Percentiles rank a stretch among this genome's conserved stretches.
Evolutionary conservation across 2,113 vertebrate species (phyloP).

Genomic region (Oenanthe oenanthe): DNA sequence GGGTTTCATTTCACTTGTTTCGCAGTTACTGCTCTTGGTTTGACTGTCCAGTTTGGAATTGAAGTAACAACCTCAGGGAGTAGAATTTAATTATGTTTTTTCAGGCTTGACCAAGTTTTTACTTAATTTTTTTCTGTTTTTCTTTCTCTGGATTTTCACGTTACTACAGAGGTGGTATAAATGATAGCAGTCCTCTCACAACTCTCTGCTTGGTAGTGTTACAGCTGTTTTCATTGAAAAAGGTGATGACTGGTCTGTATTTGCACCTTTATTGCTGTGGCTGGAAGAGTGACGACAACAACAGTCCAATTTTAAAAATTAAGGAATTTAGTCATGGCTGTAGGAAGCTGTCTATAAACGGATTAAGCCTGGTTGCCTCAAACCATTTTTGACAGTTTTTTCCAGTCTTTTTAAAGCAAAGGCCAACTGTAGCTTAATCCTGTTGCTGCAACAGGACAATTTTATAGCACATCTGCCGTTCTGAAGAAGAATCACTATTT

Average conservation of each 20-base stretch:
- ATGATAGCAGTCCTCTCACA: not conserved
- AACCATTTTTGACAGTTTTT: not conserved
- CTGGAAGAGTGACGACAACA: not conserved
- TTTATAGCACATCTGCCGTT: not conserved
- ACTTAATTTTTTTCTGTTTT: not conserved
- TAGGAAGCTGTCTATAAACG: not conserved
- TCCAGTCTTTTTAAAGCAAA: not conserved
- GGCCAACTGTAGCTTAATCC: not conserved
- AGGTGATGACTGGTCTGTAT: not conserved
- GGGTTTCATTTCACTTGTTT: not conserved
- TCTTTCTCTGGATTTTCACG: not conserved
- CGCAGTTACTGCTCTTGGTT: not conserved
- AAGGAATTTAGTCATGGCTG: not conserved
- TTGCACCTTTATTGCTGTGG: not conserved
- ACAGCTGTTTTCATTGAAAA: not conserved
- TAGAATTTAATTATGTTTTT: not conserved
- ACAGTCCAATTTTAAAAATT: not conserved
- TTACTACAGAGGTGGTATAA: fast-evolving
- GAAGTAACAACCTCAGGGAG: not conserved
- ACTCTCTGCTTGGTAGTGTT: not conserved
- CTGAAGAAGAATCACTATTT: not conserved
- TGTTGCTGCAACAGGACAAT: not conserved
- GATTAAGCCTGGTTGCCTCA: not conserved
- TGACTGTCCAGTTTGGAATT: not conserved
- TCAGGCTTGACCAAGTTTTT: not conserved